These are phyloP conservation scores for Diabrotica virgifera DNA, from an alignment of 1,140 invertebrate species.

Conservation along the genomic window DNA sequence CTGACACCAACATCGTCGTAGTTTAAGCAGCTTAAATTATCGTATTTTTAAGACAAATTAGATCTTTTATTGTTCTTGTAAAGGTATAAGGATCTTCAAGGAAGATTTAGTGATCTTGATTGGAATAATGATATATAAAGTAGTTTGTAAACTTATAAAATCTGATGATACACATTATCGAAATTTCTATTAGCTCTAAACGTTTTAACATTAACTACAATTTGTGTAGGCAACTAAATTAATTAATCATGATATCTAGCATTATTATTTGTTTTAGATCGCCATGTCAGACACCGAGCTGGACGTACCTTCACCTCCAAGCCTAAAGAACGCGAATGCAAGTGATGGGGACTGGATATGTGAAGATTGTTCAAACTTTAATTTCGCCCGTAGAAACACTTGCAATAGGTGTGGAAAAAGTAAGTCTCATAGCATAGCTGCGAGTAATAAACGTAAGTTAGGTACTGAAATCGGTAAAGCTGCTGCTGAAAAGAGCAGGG, in stretches of 20 bases:
- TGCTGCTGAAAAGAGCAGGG: constrained; percentile 96
- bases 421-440: constrained; percentile 48
- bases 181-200: no score
- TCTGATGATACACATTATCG: not conserved
- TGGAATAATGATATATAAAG: constrained; percentile 5
- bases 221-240: constrained; percentile 1
- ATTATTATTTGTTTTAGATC: constrained; percentile 10
- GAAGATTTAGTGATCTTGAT: constrained; percentile 19
- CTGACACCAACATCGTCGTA: no score
- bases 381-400: constrained; percentile 84
- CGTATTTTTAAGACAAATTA: not conserved
- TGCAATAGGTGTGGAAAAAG: constrained; percentile 91
- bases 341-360: constrained; percentile 58
- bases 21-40: no score
- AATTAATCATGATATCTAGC: not conserved
- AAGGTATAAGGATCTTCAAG: constrained; percentile 15
- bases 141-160: not conserved
- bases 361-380: constrained; percentile 83
- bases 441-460: constrained; percentile 76
- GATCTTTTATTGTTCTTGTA: constrained; percentile 13
- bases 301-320: constrained; percentile 38
- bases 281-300: constrained; percentile 19
- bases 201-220: not conserved
- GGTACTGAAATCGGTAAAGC: constrained; percentile 97
- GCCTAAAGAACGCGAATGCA: constrained; percentile 29